Evolutionary conservation across 2,797 vertebrate genomes (phyloP).

Genomic region (Myotis planiceps): DNA sequence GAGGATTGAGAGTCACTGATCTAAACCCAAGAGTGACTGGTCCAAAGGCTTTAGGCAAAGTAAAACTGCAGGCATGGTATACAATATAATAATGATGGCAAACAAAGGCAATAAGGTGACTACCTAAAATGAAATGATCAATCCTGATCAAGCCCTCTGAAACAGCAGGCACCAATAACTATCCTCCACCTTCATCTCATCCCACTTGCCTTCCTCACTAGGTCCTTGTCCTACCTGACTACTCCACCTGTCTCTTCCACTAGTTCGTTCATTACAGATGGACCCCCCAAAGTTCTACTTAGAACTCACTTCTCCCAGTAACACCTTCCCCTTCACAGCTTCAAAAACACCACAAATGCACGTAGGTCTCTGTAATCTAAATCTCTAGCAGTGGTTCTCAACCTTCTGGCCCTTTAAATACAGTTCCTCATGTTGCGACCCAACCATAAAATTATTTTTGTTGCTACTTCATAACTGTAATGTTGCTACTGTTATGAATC

Average conservation of each 20-base stretch:
- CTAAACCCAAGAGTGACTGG: neutral
- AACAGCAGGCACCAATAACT: neutral
- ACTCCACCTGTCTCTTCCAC: neutral
- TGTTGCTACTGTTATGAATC: no score
- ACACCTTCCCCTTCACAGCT: neutral
- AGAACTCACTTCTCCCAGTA: neutral
- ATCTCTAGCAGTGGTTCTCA: neutral
- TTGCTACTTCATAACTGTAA: no score
- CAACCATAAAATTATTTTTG: no score
- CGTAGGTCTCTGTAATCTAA: neutral
- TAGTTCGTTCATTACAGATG: neutral
- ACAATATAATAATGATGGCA: neutral
- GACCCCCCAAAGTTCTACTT: neutral
- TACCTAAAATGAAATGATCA: neutral
- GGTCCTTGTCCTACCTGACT: neutral
- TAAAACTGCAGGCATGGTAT: neutral
- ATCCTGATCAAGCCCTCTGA: neutral
- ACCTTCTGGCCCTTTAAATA: no score
- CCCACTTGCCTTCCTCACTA: neutral
- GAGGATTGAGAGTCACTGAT: neutral
- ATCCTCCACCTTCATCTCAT: neutral
- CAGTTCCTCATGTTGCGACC: no score
- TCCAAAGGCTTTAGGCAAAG: constrained; percentile 22
- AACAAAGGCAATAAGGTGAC: neutral
- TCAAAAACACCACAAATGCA: neutral